phyloP scores from a whole-genome alignment of 2,797 vertebrate genomes.

The Hirundo rustica region DNA sequence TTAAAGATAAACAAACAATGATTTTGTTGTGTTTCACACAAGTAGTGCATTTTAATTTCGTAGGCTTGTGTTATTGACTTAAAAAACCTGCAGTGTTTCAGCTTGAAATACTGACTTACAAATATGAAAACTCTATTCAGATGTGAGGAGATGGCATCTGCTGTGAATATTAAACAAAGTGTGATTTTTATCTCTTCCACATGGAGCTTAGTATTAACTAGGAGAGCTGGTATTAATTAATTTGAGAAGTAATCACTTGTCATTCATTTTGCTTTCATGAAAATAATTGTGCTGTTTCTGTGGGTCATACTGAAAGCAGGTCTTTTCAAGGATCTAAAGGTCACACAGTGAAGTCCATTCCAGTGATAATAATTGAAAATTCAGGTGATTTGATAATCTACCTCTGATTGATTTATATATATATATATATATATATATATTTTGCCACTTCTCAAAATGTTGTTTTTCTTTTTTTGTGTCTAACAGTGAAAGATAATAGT shows the following conservation, averaged over 20 bases:
- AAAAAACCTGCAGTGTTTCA: slow-evolving; percentile 52
- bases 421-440: not conserved
- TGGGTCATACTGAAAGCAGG: not conserved
- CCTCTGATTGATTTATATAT: not conserved
- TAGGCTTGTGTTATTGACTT: slow-evolving; percentile 68
- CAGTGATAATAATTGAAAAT: not conserved
- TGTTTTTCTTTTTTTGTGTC: not conserved
- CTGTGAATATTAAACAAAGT: slow-evolving; percentile 70
- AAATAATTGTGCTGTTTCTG: not conserved
- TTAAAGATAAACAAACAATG: slow-evolving; percentile 83
- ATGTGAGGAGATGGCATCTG: slow-evolving; percentile 69
- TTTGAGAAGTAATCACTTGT: slow-evolving; percentile 57
- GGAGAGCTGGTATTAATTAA: slow-evolving; percentile 70
- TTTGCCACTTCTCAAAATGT: not conserved
- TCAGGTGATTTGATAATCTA: not conserved
- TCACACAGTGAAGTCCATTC: not conserved
- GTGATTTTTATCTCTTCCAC: slow-evolving; percentile 68
- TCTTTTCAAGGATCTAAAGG: not conserved
- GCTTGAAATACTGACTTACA: slow-evolving; percentile 68
- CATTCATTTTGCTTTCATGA: slow-evolving; percentile 37
- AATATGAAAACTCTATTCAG: slow-evolving; percentile 61
- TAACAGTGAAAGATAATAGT: not conserved
- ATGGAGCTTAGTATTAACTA: slow-evolving; percentile 52
- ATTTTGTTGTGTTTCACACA: slow-evolving; percentile 80
- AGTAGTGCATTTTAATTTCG: slow-evolving; percentile 80